Percentiles rank a stretch among this genome's conserved stretches.
These are phyloP conservation scores for Ammodytes marinus DNA, from an alignment of 2,113 vertebrate species.

Conservation along the genomic window DNA sequence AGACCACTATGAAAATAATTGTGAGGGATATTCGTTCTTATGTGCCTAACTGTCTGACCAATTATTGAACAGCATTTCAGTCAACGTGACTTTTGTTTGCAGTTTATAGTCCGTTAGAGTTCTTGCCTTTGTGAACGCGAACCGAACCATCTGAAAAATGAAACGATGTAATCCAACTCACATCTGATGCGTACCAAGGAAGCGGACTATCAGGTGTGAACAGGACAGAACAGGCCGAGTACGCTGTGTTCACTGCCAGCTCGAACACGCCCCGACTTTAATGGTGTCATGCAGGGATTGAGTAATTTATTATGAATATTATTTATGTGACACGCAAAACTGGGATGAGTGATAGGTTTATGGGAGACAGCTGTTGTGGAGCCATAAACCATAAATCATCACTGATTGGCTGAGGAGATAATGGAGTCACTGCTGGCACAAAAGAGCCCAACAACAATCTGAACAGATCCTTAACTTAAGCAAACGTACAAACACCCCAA, in stretches of 20 bases:
- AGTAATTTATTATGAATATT: conserved; percentile 25
- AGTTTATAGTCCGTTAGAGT: too few relatives aligned
- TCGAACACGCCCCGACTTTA: background rate
- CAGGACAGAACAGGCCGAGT: conserved; percentile 24
- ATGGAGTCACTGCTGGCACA: conserved; percentile 17
- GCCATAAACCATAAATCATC: conserved; percentile 38
- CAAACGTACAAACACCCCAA: too few relatives aligned
- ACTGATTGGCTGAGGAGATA: conserved; percentile 3
- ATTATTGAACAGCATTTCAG: too few relatives aligned
- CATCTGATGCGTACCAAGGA: too few relatives aligned
- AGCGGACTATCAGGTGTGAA: too few relatives aligned
- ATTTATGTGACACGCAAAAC: conserved; percentile 37
- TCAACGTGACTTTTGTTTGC: too few relatives aligned
- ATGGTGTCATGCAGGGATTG: background rate
- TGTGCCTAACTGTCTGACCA: too few relatives aligned
- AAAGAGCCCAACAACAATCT: background rate
- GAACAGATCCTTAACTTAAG: background rate
- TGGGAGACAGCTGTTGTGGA: conserved; percentile 11
- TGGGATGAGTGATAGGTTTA: conserved; percentile 39
- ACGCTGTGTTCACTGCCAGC: background rate
- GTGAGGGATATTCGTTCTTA: too few relatives aligned
- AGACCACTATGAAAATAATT: too few relatives aligned
- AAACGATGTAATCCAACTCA: too few relatives aligned
- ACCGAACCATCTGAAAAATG: too few relatives aligned
- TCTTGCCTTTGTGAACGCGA: too few relatives aligned